Evolutionary conservation across 2,888 invertebrate genomes (phyloP), one percentile per base, ranked within the genome.

Genomic region (Atrina japonica): DNA sequence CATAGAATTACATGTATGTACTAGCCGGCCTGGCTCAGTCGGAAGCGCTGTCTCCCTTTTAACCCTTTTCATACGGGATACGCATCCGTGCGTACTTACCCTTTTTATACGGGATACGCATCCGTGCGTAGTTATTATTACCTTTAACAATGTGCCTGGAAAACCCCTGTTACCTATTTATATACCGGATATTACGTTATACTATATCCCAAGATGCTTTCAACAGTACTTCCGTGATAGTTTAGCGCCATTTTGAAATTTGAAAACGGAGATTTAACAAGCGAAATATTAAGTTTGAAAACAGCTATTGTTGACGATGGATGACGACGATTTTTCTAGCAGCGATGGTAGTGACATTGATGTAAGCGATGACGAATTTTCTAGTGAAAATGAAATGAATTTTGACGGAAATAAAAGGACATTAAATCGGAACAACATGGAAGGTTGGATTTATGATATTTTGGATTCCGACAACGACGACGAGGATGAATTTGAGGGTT

Each of bases 301-400:
- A 16, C 18, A 23, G 6, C 21, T 6, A 1, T 49, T 49, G 18
- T 18, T 11, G 23, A 49, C 49, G 23, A 49, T 21, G 23, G 21
- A 49, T 21, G 49, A 49, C 23, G 49, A 23, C 49, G 49, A 23
- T 11, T 18, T 3, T 18, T 21, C 7, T 11, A 7, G 49, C 2
- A 49, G 49, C n/a, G 49, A 49, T 3, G 49, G 49, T 7, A 49
- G 49, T 23, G 49, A 49, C 23, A 49, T 49, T 7, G 49, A 49
- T 3, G 18, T 3, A 1, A 16, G 23, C 18, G 6, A 49, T 18
- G 49, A 16, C 2, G 49, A 49, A 6, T 21, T 18, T 21, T 6
- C 23, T 6, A 18, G 18, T 49, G n/a, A 11, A 49, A 16, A 2
- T 49, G 49, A 49, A 21, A 18, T 21, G 2, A 16, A 49, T 6